Evolutionary conservation across 2,888 invertebrate species (phyloP).

Genomic region (Julus scandinavius): DNA sequence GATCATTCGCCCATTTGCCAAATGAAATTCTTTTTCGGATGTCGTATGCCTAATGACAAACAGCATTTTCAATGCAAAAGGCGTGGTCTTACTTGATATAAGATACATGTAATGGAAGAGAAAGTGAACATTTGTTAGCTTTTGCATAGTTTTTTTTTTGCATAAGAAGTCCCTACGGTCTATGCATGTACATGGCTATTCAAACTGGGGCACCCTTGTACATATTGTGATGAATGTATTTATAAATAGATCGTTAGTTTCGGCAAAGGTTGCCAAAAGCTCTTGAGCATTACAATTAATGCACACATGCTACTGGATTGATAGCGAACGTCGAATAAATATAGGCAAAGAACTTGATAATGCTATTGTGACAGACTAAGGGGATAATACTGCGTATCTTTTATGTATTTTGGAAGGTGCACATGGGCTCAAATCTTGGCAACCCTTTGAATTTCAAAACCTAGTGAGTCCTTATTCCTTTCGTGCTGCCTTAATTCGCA

Average conservation of each 20-base stretch:
- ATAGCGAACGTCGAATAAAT: background rate
- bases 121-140: background rate
- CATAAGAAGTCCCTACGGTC: background rate
- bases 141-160: background rate
- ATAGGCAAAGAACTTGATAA: background rate
- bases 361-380: background rate
- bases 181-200: background rate
- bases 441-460: background rate
- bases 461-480: background rate
- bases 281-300: background rate
- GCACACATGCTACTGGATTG: conserved; percentile 19
- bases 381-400: background rate
- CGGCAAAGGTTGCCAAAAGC: background rate
- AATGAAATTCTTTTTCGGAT: background rate
- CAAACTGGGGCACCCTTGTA: background rate
- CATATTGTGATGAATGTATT: conserved; percentile 2
- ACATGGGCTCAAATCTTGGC: background rate
- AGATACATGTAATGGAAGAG: background rate
- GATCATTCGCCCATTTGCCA: background rate
- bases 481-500: background rate
- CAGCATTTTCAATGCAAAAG: background rate
- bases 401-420: background rate
- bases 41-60: background rate
- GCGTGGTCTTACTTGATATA: background rate
- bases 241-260: conserved; percentile 17